These are phyloP conservation scores for Lycocorax pyrrhopterus DNA, from an alignment of 2,113 vertebrate species.

Conservation along the genomic window DNA sequence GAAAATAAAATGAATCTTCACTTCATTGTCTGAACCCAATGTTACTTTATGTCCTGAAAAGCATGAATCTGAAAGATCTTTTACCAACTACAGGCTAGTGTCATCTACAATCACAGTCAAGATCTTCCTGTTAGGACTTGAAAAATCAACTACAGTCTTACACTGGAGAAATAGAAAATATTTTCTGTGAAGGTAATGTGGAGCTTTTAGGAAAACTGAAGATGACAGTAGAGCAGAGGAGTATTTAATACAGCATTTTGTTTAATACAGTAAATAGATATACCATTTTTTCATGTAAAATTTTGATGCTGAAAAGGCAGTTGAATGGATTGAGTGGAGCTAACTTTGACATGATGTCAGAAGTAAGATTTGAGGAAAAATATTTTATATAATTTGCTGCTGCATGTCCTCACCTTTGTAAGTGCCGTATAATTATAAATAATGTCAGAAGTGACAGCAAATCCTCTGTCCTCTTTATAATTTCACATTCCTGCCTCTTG, in stretches of 20 bases:
- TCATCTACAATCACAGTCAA: not conserved
- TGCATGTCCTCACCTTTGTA: not conserved
- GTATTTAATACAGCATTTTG: not conserved
- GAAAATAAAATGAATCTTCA: not conserved
- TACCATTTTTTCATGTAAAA: not conserved
- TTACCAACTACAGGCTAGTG: not conserved
- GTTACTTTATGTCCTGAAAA: not conserved
- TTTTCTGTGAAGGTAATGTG: not conserved
- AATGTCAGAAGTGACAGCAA: not conserved
- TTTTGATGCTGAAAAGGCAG: not conserved
- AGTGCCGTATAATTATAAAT: not conserved
- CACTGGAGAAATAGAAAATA: not conserved
- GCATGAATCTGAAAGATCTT: not conserved
- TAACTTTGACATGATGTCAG: not conserved
- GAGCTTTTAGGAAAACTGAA: not conserved
- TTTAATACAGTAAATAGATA: not conserved
- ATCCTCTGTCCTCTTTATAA: not conserved
- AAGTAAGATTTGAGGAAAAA: not conserved
- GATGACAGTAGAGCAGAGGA: not conserved
- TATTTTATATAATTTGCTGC: not conserved
- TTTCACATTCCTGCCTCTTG: not conserved
- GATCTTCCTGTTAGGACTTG: not conserved
- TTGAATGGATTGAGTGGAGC: not conserved
- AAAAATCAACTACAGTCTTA: not conserved
- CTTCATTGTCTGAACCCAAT: not conserved